Conservation (phyloP, 1,140 invertebrate genomes). For the Drosophila miranda region DNA sequence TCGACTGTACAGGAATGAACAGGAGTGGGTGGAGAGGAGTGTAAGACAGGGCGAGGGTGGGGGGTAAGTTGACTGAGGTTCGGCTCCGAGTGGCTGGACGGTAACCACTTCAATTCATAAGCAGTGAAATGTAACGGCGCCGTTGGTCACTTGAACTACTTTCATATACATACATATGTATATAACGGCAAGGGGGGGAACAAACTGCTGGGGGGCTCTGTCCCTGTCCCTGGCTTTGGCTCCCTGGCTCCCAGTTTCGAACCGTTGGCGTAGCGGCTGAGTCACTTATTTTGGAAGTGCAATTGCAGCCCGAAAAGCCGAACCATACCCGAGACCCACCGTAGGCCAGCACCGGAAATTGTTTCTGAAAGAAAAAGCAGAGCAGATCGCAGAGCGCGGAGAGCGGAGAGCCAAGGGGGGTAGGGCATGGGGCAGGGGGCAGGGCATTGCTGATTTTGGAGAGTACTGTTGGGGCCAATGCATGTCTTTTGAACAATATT, state of each 20-base stretch:
- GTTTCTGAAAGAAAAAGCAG: conserved; percentile 39
- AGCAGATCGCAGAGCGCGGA: conserved; percentile 16
- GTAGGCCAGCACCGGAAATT: conserved; percentile 58
- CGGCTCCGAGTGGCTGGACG: conserved; percentile 10
- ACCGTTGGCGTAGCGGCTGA: conserved; percentile 2
- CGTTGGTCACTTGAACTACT: conserved; percentile 73
- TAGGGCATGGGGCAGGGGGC: background rate
- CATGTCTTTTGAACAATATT: conserved; percentile 63
- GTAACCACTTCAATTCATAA: conserved; percentile 52
- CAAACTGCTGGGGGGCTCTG: background rate
- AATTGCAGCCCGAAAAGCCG: conserved; percentile 37
- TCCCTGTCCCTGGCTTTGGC: too few species aligned
- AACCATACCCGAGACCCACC: conserved; percentile 1
- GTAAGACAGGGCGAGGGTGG: too few species aligned
- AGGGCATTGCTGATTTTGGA: background rate
- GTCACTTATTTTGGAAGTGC: conserved; percentile 27
- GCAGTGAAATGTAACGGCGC: conserved; percentile 73
- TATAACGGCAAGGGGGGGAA: background rate
- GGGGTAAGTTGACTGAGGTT: background rate
- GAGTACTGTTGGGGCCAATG: conserved; percentile 16
- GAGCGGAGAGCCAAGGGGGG: conserved; percentile 6
- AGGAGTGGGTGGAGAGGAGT: background rate
- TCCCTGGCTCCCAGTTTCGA: background rate
- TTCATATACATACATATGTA: conserved; percentile 28
- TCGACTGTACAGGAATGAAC: conserved; percentile 11